Conservation (phyloP, 53 echinoderm and acorn worm genomes). For the Patiria pectinifera region DNA sequence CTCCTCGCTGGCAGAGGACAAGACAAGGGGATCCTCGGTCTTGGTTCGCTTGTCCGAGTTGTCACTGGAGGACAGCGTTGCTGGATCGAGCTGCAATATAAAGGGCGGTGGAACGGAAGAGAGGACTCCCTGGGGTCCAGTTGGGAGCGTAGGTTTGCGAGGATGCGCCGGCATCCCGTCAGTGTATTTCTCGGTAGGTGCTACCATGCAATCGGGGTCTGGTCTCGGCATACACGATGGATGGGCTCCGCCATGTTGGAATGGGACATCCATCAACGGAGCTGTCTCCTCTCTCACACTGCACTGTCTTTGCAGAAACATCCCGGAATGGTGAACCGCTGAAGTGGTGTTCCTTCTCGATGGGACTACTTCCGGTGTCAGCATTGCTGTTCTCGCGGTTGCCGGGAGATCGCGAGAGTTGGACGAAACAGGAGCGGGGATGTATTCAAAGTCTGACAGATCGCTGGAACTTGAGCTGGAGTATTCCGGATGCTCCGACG, state of each 20-base stretch:
- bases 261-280: not conserved
- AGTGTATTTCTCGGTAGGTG: not conserved
- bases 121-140: not conserved
- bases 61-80: conserved; percentile 17
- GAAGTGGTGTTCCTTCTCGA: not conserved
- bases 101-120: conserved; percentile 37
- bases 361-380: not conserved
- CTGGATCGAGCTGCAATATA: conserved; percentile 17
- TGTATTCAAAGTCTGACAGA: conserved; percentile 53
- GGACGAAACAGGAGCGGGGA: not conserved
- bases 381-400: not conserved
- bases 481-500: conserved; percentile 19
- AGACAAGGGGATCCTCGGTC: not conserved
- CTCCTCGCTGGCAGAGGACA: conserved; percentile 40
- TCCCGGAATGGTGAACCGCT: not conserved
- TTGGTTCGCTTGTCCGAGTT: not conserved
- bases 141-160: not conserved
- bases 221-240: not conserved
- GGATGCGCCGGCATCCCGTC: not conserved
- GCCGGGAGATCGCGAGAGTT: conserved; percentile 2
- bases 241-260: not conserved
- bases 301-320: not conserved
- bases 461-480: conserved; percentile 46
- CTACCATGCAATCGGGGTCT: not conserved
- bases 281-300: not conserved